These are phyloP conservation scores for Philhelius pedissequus DNA, from an alignment of 2,888 invertebrate species.

Conservation along the genomic window DNA sequence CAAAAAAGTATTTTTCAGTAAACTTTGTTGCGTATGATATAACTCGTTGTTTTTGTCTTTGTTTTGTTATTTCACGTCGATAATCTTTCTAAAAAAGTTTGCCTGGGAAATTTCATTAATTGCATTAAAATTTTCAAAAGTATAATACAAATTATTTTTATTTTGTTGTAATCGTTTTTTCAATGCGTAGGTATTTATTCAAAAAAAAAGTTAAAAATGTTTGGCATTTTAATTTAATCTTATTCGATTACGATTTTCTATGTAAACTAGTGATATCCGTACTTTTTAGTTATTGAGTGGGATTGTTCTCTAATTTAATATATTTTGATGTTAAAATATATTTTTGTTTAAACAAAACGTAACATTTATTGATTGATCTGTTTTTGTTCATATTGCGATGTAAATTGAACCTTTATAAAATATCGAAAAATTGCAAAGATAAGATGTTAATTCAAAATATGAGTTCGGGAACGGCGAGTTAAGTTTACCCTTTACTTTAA, in stretches of 20 bases:
- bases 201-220: neutral
- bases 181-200: neutral
- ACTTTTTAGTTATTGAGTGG: too few relatives aligned
- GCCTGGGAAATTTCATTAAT: too few relatives aligned
- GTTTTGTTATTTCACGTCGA: neutral
- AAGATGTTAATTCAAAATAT: neutral
- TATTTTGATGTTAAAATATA: too few relatives aligned
- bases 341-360: too few relatives aligned
- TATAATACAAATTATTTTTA: neutral
- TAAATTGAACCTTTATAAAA: neutral
- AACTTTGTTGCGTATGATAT: neutral
- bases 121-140: neutral
- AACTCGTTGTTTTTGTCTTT: neutral
- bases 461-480: neutral
- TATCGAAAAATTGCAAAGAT: too few relatives aligned
- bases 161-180: neutral
- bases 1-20: neutral
- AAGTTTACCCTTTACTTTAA: neutral
- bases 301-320: too few relatives aligned
- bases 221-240: neutral
- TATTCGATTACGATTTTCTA: too few relatives aligned
- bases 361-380: too few relatives aligned
- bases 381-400: neutral
- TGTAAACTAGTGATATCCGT: neutral
- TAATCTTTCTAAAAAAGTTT: neutral